Evolutionary conservation across 2,797 vertebrate species (phyloP), one percentile per base, ranked within the genome.

Genomic region (Varecia variegata): DNA sequence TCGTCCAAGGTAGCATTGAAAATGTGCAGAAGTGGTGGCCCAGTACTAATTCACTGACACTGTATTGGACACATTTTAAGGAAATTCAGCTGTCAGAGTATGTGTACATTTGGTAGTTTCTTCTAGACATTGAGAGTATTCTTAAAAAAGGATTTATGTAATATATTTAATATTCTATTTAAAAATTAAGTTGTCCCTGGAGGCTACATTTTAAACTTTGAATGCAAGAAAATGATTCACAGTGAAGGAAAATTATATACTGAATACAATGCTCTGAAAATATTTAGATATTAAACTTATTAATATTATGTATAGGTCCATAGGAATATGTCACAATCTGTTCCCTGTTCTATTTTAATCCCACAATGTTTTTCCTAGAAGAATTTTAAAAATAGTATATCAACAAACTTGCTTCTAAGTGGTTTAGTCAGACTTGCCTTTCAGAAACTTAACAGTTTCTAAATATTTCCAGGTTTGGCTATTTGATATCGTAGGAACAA

Each of bases 391-490:
- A 88, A 86, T n/a, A 83, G 2, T 76, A 1, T 84, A 67, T 47
- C 56, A 67, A 88, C 89, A 88, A 87, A 11, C 18, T 82, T 94
- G 25, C n/a, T 96, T 87, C 56, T 90, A 65, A 90, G 50, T 92
- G 65, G 65, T 90, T 92, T 43, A 74, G 68, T 96, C 50, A 96
- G 62, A 13, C 52, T 89, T 88, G 62, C 90, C 60, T 93, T 83
- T 87, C 3, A 65, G 81, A 93, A 91, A 60, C 43, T 58, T 81
- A 90, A 83, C 85, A 84, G 35, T 91, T 92, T 85, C 77, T 84
- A 95, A 92, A 91, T 95, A 94, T 93, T 94, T 96, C 54, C 25
- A 54, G 73, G 84, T 85, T 96, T 93, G 56, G 18, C 23, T 94
- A 12, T 65, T 58, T 83, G 86, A 82, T 88, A 89, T 47, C 84